phyloP scores from a whole-genome alignment of 2,797 vertebrate species.

The Diplodus sargus region DNA sequence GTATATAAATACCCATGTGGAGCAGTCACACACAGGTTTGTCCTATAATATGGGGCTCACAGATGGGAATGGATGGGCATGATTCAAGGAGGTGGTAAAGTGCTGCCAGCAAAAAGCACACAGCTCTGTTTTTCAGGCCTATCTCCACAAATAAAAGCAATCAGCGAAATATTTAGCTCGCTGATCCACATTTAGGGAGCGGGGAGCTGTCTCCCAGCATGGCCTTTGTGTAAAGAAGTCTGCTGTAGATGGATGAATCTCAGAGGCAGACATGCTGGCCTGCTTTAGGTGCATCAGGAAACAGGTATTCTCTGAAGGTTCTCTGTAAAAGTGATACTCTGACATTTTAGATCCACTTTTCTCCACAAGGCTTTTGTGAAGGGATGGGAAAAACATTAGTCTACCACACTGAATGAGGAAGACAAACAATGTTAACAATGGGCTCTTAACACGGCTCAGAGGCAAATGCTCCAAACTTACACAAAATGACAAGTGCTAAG shows the following conservation, averaged over 20 bases:
- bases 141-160: conserved; percentile 72
- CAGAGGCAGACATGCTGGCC: conserved; percentile 36
- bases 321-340: conserved; percentile 44
- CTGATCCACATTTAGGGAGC: conserved; percentile 67
- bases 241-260: conserved; percentile 32
- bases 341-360: conserved; percentile 53
- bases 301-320: conserved; percentile 42
- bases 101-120: conserved; percentile 35
- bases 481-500: not conserved
- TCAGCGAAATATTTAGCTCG: conserved; percentile 67
- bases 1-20: conserved; percentile 79
- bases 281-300: conserved; percentile 47
- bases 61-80: conserved; percentile 63
- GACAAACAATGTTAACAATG: conserved; percentile 37
- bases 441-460: conserved; percentile 28
- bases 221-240: conserved; percentile 36
- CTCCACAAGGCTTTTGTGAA: conserved; percentile 7
- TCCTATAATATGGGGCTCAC: conserved; percentile 69
- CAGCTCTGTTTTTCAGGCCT: conserved; percentile 52
- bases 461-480: conserved; percentile 31
- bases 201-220: conserved; percentile 32
- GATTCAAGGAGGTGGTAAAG: conserved; percentile 66
- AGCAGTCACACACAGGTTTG: conserved; percentile 62
- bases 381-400: conserved; percentile 35
- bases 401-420: conserved; percentile 10